Evolutionary conservation across 2,888 invertebrate species (phyloP), one percentile per base, ranked within the genome.

Genomic region (Mythimna vitellina): DNA sequence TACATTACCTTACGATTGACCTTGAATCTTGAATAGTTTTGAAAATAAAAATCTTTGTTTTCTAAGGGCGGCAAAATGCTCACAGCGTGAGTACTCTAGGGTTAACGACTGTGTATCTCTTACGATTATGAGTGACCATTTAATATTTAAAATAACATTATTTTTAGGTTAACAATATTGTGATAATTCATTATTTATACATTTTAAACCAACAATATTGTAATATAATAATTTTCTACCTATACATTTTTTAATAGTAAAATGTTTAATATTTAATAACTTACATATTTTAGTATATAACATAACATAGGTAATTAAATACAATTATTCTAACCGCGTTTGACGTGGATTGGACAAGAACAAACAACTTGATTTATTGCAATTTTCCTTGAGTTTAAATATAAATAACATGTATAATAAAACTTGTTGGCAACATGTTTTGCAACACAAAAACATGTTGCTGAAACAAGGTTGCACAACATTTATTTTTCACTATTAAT

Each of bases 311-410:
- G n/a, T 46, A 29, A 53, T 66, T 61, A 63, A 78, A 76, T 56
- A 73, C 35, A 57, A n/a, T 51, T 35, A 20, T 53, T 77, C 20
- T 79, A 32, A 57, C 12, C 51, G 42, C 80, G 80, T 76, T 65
- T 62, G 2, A 76, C 76, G 76, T 22, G 56, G 76, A 49, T 62
- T 65, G 0, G 1, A 61, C 53, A 42, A 25, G 32, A 49, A 73
- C 3, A 32, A 60, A 76, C 54, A 77, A 77, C 49, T 60, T 49
- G 29, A 38, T 54, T 70, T 77, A 74, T 74, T 77, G 60, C 54
- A 6, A 29, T n/a, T 54, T 22, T 29, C 8, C 8, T 32, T 1
- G 12, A 70, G 1, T 35, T 20, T 14, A 32, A 25, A 12, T 42
- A 38, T 35, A 29, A 65, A 54, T 35, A 74, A 54, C 42, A 54